Evolutionary conservation across 2,888 invertebrate species (phyloP), one percentile per base, ranked within the genome.

Genomic region (Melanostoma scalare): DNA sequence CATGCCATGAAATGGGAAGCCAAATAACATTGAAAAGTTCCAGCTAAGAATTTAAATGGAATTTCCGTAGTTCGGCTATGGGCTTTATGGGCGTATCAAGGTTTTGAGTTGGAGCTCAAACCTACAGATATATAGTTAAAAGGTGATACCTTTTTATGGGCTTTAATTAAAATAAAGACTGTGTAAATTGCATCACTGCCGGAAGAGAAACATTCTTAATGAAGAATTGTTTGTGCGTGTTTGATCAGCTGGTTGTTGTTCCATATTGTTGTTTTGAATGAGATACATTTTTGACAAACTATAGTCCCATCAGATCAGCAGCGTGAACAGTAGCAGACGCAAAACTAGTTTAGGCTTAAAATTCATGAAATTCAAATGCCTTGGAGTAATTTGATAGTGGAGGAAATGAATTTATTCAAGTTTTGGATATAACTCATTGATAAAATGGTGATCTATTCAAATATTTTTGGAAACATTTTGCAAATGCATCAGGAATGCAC

Each of bases 1-100:
- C 9, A 61, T 36, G 36, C 20, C 50, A 31, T 8, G 10, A 30
- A 75, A 75, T 42, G 42, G 52, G 36, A 52, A 73, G 38, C 73
- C 30, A 63, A 68, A 33, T 68, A 50, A 63, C 76, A 80, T 79
- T 80, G 80, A 65, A 58, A 61, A 6, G 9, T 44, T 79, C 31
- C n/a, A 65, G 38, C 30, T 48, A 65, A 56, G 69, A 75, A 52
- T 58, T 68, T 31, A 42, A 75, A 56, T 80, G 56, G 46, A 48
- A 60, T 58, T 80, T 71, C 60, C 60, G 81, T 81, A 76, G 81
- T 36, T 63, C 48, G 48, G 38, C 38, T 67, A 48, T 61, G 53
- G 53, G 35, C 55, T 77, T 50, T 42, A 58, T 67, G 72, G 81
- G 77, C 81, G 72, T 72, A 46, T 48, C 73, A 53, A 81, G 77